Conservation (phyloP, 2,888 invertebrate genomes). For the Plagodis dolabraria region DNA sequence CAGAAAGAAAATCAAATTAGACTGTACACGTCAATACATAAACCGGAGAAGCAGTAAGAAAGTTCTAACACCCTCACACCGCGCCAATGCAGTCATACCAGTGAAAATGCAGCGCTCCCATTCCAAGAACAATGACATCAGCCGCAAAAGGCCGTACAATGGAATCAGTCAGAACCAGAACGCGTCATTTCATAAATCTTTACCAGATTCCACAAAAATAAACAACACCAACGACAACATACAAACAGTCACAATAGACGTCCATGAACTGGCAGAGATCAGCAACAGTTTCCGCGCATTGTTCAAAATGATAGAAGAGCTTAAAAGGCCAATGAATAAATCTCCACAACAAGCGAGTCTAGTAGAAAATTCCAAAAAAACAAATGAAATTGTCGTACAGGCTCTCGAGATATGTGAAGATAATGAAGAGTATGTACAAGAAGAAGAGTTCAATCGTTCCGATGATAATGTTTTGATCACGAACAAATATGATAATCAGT, state of each 20-base stretch:
- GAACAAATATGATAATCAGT: conserved; percentile 46
- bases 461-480: conserved; percentile 59
- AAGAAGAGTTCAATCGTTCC: conserved; percentile 50
- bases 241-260: conserved; percentile 43
- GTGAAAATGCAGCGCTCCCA: conserved; percentile 49
- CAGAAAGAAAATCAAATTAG: conserved; percentile 50
- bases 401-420: conserved; percentile 20
- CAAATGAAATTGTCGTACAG: conserved; percentile 17
- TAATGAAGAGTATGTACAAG: conserved; percentile 26
- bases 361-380: neutral
- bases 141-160: conserved; percentile 48
- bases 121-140: conserved; percentile 34
- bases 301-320: conserved; percentile 52
- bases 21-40: conserved; percentile 51
- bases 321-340: conserved; percentile 42
- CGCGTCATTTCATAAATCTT: conserved; percentile 46
- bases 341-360: neutral
- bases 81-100: conserved; percentile 57
- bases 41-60: conserved; percentile 53
- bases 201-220: conserved; percentile 58
- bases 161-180: conserved; percentile 33
- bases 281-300: conserved; percentile 52
- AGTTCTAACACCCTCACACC: conserved; percentile 53
- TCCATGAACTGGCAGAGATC: conserved; percentile 51
- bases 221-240: conserved; percentile 35